Conservation (phyloP, 2,113 vertebrate genomes). For the cattle (Bos taurus) region ARS-UCD2.0 NC_037357.1:136224001-136224500, state of each 20-base stretch:
- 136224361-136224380: not conserved
- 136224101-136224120: rapidly evolving
- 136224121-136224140: not conserved
- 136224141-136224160: not conserved
- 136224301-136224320: not conserved
- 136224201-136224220: not conserved
- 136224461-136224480: not conserved
- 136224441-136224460: not conserved
- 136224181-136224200: not conserved
- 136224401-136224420: rapidly evolving
- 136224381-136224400: not conserved
- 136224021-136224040: not conserved
- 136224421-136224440: rapidly evolving
- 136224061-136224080: not conserved
- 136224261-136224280: not conserved
- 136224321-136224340: not conserved
- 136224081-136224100: not conserved
- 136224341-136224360: rapidly evolving
- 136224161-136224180: not conserved
- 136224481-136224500: rapidly evolving
- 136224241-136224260: not conserved
- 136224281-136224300: not conserved
- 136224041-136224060: rapidly evolving
- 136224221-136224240: rapidly evolving
- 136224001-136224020: rapidly evolving